Conservation (phyloP, 2,888 invertebrate species). For the Aradus depressus region DNA sequence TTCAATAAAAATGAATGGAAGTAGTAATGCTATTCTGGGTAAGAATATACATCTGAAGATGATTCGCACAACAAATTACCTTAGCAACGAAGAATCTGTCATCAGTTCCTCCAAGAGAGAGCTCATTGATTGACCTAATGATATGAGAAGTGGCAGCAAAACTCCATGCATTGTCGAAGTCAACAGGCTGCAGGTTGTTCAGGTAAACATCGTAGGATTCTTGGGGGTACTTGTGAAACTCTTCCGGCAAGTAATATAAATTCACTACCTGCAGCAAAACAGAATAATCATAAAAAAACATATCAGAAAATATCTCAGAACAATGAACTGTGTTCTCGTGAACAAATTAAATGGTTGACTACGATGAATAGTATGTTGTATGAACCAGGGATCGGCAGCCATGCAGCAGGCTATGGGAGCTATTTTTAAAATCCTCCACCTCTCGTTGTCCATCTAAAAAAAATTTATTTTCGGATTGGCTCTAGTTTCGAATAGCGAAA, state of each 20-base stretch:
- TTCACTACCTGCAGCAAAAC: conserved; percentile 31
- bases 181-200: conserved; percentile 43
- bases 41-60: no score
- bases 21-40: no score
- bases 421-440: no score
- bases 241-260: conserved; percentile 38
- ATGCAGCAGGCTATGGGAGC: no score
- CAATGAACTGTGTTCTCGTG: no score
- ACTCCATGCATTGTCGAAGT: conserved; percentile 46
- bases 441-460: no score
- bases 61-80: conserved; percentile 9
- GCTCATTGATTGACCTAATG: neutral
- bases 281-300: conserved; percentile 2
- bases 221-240: conserved; percentile 36
- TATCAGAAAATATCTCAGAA: neutral
- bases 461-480: no score
- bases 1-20: no score
- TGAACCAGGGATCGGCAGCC: no score
- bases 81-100: conserved; percentile 11
- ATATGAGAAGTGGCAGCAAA: conserved; percentile 34
- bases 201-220: conserved; percentile 45
- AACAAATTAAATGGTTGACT: no score
- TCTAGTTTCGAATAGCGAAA: no score
- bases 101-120: neutral
- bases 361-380: no score